Base-by-base conservation (phyloP, 1,140 invertebrate species). In the Cotesia typhae region DNA sequence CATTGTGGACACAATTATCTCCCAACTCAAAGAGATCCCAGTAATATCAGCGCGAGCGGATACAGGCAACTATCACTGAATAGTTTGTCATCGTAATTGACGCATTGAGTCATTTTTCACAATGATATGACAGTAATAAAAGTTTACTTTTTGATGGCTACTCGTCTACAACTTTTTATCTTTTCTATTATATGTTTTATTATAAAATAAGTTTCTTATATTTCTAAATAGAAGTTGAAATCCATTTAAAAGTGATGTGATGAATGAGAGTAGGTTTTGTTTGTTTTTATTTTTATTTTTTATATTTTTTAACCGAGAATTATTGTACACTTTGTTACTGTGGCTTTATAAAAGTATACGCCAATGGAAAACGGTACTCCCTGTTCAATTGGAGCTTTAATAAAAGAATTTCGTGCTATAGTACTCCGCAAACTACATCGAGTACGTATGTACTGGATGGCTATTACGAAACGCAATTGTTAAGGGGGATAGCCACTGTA, bases 391-490 rank as follows among this genome's bases (percentile, higher is more conserved):
- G 68, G 17, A 63, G 17, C n/a, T 52, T 61, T 70, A 70, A 64
- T 70, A 63, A 63, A 61, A 38, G 20, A 63, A 63, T 51, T 17
- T 51, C 35, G 36, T 20, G 53, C 1, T 36, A 37, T 41, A 17
- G 36, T 53, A 55, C 51, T 12, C 37, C 17, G 38, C 37, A 69
- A 28, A 60, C 57, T 36, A 12, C 14, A 47, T 69, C 67, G 9
- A 41, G 55, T 59, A 36, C 59, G 63, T 70, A 37, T 70, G 68
- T 63, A 41, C 35, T 47, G 9, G 14, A 2, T 53, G 41, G 57
- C 41, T 70, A 63, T 51, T 70, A 57, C 59, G 38, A 63, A 70
- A 63, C 20, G 47, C 17, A 47, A 63, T 70, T 12, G 35, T 38
- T 55, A n/a, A n/a, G n/a, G n/a, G n/a, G n/a, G n/a, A n/a, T n/a